These are phyloP conservation scores for Galemys pyrenaicus DNA, from an alignment of 2,113 vertebrate genomes.

Conservation along the genomic window DNA sequence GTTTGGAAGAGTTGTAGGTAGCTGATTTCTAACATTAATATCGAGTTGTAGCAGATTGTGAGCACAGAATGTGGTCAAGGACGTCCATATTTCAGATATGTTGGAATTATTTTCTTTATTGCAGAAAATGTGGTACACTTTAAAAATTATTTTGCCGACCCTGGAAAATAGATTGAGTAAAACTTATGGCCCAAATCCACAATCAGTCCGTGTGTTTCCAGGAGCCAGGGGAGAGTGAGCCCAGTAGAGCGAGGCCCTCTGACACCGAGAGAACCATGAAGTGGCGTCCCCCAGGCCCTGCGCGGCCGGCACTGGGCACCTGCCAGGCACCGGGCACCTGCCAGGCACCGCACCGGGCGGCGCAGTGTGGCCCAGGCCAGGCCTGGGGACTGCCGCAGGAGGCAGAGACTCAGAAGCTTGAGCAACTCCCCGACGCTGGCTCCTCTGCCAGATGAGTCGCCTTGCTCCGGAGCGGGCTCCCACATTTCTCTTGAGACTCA, in stretches of 20 bases:
- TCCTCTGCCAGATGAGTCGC: no score
- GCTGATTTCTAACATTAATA: background rate
- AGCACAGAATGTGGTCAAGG: background rate
- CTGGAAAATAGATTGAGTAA: background rate
- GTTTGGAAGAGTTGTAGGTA: conserved; percentile 7
- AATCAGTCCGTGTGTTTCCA: background rate
- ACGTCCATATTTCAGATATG: background rate
- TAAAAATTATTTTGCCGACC: conserved; percentile 4
- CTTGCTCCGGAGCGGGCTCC: background rate
- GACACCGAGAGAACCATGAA: no score
- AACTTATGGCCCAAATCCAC: background rate
- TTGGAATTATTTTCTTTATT: conserved; percentile 6
- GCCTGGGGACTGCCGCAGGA: no score
- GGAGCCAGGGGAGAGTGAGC: background rate
- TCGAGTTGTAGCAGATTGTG: background rate
- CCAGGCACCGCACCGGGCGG: no score
- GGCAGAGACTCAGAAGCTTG: conserved; percentile 15
- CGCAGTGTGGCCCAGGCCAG: no score
- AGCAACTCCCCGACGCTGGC: background rate
- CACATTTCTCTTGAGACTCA: background rate
- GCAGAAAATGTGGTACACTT: background rate
- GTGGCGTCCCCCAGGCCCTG: no score
- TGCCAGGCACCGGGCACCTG: no score
- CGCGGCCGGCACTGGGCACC: no score
- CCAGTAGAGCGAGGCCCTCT: no score